A percentile compares a stretch with the other conserved stretches of the same genome.
Conservation (phyloP, 2,797 vertebrate genomes). For the Gadopsis bispinosus region DNA sequence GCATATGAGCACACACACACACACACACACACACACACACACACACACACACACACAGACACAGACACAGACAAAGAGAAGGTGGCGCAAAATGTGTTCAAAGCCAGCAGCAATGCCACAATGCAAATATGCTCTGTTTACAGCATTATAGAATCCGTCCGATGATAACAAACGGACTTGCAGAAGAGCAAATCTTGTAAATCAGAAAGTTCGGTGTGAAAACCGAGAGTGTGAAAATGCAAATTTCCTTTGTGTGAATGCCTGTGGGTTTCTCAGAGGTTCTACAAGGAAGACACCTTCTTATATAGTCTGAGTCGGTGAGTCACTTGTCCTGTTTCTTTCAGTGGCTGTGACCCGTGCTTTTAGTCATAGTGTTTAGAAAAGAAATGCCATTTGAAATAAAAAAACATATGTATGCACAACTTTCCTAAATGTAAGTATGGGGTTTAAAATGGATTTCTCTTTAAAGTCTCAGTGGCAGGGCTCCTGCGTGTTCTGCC, state of each 20-base stretch:
- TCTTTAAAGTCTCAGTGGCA: background rate
- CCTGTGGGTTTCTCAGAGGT: background rate
- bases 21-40: background rate
- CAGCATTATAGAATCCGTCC: background rate
- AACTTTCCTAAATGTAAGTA: too few species aligned
- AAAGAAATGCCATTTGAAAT: background rate
- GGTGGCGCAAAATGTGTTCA: constrained; percentile 14
- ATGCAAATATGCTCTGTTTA: constrained; percentile 15
- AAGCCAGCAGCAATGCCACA: constrained; percentile 7
- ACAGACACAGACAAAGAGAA: background rate
- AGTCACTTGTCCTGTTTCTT: background rate
- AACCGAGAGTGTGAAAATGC: background rate
- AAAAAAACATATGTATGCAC: background rate
- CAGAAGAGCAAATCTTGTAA: background rate
- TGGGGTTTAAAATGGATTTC: background rate
- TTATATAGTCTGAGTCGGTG: background rate
- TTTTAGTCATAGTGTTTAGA: background rate
- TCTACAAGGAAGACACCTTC: background rate
- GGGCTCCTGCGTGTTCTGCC: background rate
- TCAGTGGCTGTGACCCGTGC: background rate
- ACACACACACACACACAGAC: background rate
- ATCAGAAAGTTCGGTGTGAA: background rate
- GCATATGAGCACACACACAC: background rate
- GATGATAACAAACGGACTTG: too few species aligned
- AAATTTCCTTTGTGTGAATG: background rate